These are phyloP conservation scores for Sminthopsis crassicaudata DNA, from an alignment of 2,113 vertebrate species.

Conservation along the genomic window DNA sequence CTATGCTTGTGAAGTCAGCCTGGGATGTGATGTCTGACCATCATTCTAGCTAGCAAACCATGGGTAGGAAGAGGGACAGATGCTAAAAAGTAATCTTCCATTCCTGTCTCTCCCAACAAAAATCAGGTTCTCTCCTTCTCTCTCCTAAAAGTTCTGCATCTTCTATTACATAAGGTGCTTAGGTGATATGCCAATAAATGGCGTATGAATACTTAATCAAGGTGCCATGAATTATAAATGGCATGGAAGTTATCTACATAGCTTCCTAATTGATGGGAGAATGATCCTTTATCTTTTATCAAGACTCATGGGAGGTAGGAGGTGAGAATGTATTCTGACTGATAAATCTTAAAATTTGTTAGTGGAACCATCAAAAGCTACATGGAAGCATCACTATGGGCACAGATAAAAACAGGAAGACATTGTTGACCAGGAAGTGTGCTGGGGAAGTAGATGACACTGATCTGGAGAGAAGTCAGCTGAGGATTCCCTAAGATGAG, in stretches of 20 bases:
- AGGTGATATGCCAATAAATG: conserved; percentile 75
- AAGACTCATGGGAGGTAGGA: conserved; percentile 71
- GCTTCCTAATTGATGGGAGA: conserved; percentile 74
- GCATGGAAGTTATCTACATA: conserved; percentile 73
- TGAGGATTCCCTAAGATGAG: conserved; percentile 27
- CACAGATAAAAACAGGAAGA: conserved; percentile 10
- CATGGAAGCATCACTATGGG: conserved; percentile 60
- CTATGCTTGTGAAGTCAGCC: not conserved
- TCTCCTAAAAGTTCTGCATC: conserved; percentile 55
- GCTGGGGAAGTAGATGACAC: conserved; percentile 25
- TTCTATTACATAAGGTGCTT: conserved; percentile 66
- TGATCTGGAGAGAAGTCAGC: not conserved
- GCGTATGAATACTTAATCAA: conserved; percentile 78
- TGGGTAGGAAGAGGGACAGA: not conserved
- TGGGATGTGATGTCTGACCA: not conserved
- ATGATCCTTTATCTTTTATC: conserved; percentile 72
- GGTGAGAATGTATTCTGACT: conserved; percentile 75
- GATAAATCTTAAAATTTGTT: conserved; percentile 73
- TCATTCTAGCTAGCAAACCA: not conserved
- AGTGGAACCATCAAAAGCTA: conserved; percentile 60
- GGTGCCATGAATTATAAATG: conserved; percentile 78
- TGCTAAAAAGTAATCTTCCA: not conserved
- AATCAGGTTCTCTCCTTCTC: conserved; percentile 50
- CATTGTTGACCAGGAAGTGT: conserved; percentile 39
- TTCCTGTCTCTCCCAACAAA: not conserved